Conservation (phyloP, 1,140 invertebrate genomes). For the Odontomachus brunneus region DNA sequence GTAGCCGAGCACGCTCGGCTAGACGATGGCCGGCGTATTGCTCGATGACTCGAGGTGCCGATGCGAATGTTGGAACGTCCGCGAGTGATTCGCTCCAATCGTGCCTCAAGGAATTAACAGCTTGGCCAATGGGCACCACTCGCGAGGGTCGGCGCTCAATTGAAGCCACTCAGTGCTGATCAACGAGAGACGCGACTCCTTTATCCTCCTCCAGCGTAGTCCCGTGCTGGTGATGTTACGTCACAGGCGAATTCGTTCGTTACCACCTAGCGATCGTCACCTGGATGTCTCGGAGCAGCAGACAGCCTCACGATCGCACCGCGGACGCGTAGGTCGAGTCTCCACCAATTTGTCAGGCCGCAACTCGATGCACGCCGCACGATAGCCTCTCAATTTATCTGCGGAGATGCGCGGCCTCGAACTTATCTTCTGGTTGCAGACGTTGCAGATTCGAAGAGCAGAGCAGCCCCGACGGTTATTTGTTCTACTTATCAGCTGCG, state of each 20-base stretch:
- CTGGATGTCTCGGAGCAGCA: not conserved
- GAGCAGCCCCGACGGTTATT: slow-evolving; percentile 23
- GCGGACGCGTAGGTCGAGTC: not conserved
- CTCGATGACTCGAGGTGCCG: slow-evolving; percentile 55
- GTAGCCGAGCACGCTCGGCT: not conserved
- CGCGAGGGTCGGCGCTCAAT: slow-evolving; percentile 77
- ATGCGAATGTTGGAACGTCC: slow-evolving; percentile 66
- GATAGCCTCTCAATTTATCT: not conserved
- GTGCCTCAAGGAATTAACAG: slow-evolving; percentile 76
- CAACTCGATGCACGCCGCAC: not conserved
- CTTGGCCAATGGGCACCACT: slow-evolving; percentile 77
- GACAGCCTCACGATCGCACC: not conserved
- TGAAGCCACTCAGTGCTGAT: slow-evolving; percentile 78
- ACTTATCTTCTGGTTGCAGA: slow-evolving; percentile 31
- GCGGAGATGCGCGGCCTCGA: not conserved
- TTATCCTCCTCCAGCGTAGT: slow-evolving; percentile 67
- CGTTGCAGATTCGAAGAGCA: slow-evolving; percentile 5
- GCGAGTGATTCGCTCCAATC: slow-evolving; percentile 71
- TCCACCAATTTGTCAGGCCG: slow-evolving; percentile 23
- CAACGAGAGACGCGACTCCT: slow-evolving; percentile 71
- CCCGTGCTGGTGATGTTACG: slow-evolving; percentile 42
- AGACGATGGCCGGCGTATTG: slow-evolving; percentile 55
- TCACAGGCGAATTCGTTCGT: slow-evolving; percentile 51
- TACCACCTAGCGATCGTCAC: slow-evolving; percentile 41
- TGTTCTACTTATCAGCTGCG: slow-evolving; percentile 36